Conservation (phyloP, 2,797 vertebrate genomes). For the Liparis tanakae region DNA sequence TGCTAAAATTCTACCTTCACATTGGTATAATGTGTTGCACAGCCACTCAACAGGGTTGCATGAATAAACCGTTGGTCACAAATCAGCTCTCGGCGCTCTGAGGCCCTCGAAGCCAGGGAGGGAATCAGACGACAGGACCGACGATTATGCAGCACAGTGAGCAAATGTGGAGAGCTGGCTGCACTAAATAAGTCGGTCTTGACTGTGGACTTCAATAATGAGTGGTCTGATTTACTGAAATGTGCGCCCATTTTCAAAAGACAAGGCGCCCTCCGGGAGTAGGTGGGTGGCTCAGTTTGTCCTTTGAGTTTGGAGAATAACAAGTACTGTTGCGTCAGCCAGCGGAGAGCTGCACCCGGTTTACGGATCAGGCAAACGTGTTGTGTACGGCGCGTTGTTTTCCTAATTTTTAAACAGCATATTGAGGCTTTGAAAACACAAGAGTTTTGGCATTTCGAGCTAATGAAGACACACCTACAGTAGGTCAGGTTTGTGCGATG, state of each 20-base stretch:
- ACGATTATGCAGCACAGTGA: constrained; percentile 37
- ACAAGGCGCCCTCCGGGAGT: constrained; percentile 7
- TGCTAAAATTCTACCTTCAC: background rate
- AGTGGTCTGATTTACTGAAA: constrained; percentile 41
- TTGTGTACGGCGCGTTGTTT: constrained; percentile 15
- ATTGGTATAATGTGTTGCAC: constrained; percentile 5
- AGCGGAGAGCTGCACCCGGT: background rate
- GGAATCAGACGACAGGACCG: constrained; percentile 31
- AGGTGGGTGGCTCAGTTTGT: constrained; percentile 21
- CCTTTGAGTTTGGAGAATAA: constrained; percentile 34
- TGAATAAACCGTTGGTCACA: constrained; percentile 24
- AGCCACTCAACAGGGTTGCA: constrained; percentile 3
- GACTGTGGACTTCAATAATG: constrained; percentile 49
- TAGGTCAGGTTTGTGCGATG: constrained; percentile 53
- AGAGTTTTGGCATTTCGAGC: constrained; percentile 19
- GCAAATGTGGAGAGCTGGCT: constrained; percentile 44
- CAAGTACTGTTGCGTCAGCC: background rate
- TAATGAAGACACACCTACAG: constrained; percentile 39
- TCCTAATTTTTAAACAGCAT: background rate
- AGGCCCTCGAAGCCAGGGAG: constrained; percentile 21
- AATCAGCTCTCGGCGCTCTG: constrained; percentile 29
- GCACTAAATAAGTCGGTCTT: constrained; percentile 48
- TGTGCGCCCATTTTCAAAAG: constrained; percentile 32
- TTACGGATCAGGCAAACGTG: constrained; percentile 25
- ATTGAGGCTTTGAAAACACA: constrained; percentile 28